phyloP scores from a whole-genome alignment of 2,797 vertebrate species.

The Buceros bicornis region DNA sequence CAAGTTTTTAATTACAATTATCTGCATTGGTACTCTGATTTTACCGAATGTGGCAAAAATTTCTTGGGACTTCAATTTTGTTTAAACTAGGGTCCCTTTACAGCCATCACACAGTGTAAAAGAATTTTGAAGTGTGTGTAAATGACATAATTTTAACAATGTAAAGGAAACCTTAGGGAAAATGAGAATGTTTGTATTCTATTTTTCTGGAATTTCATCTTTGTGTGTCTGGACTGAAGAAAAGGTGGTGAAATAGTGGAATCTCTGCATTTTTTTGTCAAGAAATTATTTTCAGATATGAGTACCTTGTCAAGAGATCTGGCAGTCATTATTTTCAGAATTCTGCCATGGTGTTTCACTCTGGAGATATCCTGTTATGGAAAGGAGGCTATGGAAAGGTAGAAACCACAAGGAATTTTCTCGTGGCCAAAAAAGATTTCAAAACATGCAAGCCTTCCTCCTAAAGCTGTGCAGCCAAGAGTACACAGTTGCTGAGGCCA shows the following conservation, averaged over 20 bases:
- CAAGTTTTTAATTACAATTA: slow-evolving; percentile 65
- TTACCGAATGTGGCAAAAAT: slow-evolving; percentile 29
- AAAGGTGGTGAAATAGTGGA: neutral
- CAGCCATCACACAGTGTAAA: neutral
- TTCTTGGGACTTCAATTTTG: slow-evolving; percentile 33
- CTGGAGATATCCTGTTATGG: neutral
- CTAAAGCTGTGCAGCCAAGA: neutral
- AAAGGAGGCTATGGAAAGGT: neutral
- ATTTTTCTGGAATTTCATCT: slow-evolving; percentile 29
- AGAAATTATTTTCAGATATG: neutral
- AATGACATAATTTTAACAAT: slow-evolving; percentile 11
- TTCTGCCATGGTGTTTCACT: neutral
- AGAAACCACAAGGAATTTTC: neutral
- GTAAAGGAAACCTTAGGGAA: slow-evolving; percentile 1
- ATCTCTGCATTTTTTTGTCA: neutral
- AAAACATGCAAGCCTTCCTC: neutral
- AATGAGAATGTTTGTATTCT: slow-evolving; percentile 33
- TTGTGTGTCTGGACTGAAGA: neutral
- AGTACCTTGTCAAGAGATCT: neutral
- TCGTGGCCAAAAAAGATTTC: neutral
- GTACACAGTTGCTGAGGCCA: neutral
- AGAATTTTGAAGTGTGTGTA: neutral
- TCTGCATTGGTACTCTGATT: slow-evolving; percentile 2
- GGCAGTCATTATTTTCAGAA: neutral
- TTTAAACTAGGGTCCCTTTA: slow-evolving; percentile 17